Evolutionary conservation across 2,888 invertebrate genomes (phyloP), one percentile per base, ranked within the genome.

Genomic region (Eupithecia pulchellata): DNA sequence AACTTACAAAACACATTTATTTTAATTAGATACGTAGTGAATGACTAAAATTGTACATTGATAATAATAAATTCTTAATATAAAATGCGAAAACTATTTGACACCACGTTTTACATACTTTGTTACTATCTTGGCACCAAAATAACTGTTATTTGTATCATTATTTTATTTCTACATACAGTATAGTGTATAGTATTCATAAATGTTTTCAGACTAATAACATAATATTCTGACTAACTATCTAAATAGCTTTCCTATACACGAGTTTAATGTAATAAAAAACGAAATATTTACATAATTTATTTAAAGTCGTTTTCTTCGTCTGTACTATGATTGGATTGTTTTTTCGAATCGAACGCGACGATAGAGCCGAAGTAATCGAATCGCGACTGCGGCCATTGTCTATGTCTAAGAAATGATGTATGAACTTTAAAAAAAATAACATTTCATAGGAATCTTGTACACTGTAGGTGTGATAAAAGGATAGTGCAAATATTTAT

Each of bases 1-100:
- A 93, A 94, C 88, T 92, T 94, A 94, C 94, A 94, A 94, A 91
- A 91, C 92, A 92, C 92, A 92, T 92, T 91, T 89, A 92, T 92
- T 83, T 82, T 72, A 72, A 62, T 75, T 91, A 88, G 90, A 89
- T 91, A 91, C 88, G 88, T 81, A 80, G 88, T 90, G 92, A 89
- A 85, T 88, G 84, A 88, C 89, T 92, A 90, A 89, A 89, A 79
- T 92, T 92, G 93, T 93, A 93, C 92, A 92, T 90, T 86, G 89
- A 93, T 90, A 90, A 86, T 90, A 89, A 86, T 91, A 88, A 82
- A 83, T 78, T 42, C 79, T 81, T 79, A 79, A 66, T 78, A 79
- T 77, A 77, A 76, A 77, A 78, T 79, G 76, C 74, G 77, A 78
- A 77, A 77, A 78, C 69, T 74, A 72, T 75, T 69, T 71, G 74